phyloP scores from a whole-genome alignment of 2,797 vertebrate species.

The Taenioides sp. region DNA sequence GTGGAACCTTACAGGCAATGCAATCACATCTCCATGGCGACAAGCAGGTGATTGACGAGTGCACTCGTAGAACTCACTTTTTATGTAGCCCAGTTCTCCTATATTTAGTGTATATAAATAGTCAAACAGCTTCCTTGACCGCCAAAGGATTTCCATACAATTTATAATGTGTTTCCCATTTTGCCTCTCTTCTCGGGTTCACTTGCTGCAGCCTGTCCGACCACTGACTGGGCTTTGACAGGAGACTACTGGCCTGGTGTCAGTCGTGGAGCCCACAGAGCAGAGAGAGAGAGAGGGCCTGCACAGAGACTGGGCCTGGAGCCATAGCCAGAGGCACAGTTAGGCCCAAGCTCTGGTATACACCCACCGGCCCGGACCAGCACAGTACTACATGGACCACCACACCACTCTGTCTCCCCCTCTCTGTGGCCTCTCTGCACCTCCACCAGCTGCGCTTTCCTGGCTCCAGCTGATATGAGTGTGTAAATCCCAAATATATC shows the following conservation, averaged over 20 bases:
- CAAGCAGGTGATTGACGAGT: too few relatives aligned
- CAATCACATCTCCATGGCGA: not conserved
- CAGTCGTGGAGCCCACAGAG: conserved; percentile 65
- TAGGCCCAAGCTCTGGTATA: conserved; percentile 57
- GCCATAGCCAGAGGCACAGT: conserved; percentile 71
- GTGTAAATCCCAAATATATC: conserved; percentile 42
- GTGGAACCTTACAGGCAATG: not conserved
- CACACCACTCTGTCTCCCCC: conserved; percentile 58
- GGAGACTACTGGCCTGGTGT: conserved; percentile 70
- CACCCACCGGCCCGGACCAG: conserved; percentile 67
- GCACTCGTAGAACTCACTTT: too few relatives aligned
- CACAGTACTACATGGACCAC: conserved; percentile 50
- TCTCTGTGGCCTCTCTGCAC: conserved; percentile 80
- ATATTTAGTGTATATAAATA: too few relatives aligned
- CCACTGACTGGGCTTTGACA: conserved; percentile 64
- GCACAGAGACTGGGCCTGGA: conserved; percentile 65
- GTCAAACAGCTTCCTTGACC: too few relatives aligned
- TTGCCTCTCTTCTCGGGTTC: conserved; percentile 51
- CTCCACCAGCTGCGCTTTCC: conserved; percentile 91
- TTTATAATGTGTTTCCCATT: conserved; percentile 3
- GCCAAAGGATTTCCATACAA: conserved; percentile 25
- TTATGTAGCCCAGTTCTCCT: too few relatives aligned
- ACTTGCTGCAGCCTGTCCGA: conserved; percentile 58
- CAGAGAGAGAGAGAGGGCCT: conserved; percentile 59
- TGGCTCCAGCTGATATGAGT: conserved; percentile 87